Percentiles rank a stretch among this genome's conserved stretches.
Conservation (phyloP, 2,888 invertebrate species). For the Calameuta idolon region DNA sequence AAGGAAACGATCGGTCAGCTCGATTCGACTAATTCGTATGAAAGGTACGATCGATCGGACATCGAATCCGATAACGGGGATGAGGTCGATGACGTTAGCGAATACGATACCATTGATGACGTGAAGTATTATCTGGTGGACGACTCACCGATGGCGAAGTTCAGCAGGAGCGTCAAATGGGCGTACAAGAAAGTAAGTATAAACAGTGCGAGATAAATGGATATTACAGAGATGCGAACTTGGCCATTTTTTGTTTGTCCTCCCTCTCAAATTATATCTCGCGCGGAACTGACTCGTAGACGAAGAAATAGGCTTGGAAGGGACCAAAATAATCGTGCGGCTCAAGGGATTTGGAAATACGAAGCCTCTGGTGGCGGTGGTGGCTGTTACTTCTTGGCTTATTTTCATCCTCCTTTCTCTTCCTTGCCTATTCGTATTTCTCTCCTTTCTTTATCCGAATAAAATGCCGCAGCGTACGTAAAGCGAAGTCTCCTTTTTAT, state of each 20-base stretch:
- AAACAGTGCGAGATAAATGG: background rate
- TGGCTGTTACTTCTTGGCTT: no score
- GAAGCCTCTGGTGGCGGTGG: no score
- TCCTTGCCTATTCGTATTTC: no score
- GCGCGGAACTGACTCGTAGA: no score
- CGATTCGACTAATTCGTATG: background rate
- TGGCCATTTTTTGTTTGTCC: background rate
- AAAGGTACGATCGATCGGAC: slow-evolving; percentile 15
- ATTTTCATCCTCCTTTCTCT: no score
- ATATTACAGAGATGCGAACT: no score
- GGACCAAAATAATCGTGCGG: no score
- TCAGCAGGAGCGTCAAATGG: slow-evolving; percentile 55
- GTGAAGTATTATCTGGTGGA: slow-evolving; percentile 54
- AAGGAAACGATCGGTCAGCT: background rate
- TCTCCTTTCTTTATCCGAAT: no score
- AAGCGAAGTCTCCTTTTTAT: background rate
- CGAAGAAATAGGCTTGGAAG: no score
- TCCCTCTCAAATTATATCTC: background rate
- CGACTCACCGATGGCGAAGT: slow-evolving; percentile 56
- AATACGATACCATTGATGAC: slow-evolving; percentile 16
- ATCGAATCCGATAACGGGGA: slow-evolving; percentile 19
- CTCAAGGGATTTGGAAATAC: no score
- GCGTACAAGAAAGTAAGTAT: slow-evolving; percentile 57
- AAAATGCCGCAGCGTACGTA: no score
- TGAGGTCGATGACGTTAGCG: slow-evolving; percentile 16